Conservation (phyloP, 2,797 vertebrate genomes). For the Lagothrix lagotricha region DNA sequence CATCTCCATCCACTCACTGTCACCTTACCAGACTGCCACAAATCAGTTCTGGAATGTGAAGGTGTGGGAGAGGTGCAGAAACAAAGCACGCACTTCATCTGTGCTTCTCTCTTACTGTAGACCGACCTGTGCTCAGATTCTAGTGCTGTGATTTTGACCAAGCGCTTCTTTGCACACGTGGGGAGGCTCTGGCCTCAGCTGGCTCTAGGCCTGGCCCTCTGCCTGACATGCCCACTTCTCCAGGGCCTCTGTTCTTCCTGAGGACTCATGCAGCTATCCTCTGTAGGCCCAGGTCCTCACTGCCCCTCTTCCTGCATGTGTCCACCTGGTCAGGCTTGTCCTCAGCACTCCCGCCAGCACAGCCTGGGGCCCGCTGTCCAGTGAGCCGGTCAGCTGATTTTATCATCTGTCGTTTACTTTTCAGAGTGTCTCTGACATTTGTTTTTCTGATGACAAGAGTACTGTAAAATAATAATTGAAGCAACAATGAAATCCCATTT, state of each 20-base stretch:
- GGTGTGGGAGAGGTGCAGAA: fast-evolving
- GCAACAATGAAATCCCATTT: not conserved
- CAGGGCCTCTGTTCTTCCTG: not conserved
- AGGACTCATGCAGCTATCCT: fast-evolving
- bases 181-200: not conserved
- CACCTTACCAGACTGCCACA: fast-evolving
- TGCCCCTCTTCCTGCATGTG: fast-evolving
- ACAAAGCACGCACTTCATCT: fast-evolving
- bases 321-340: not conserved
- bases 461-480: not conserved
- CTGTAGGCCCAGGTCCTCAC: not conserved
- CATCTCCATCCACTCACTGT: fast-evolving
- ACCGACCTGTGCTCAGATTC: fast-evolving
- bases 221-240: not conserved
- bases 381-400: not conserved
- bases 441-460: not conserved
- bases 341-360: not conserved
- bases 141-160: fast-evolving
- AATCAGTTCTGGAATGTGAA: too few species aligned
- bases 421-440: not conserved
- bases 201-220: not conserved
- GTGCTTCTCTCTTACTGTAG: fast-evolving
- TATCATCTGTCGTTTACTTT: not conserved
- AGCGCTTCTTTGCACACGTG: not conserved
- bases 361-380: not conserved